These are phyloP conservation scores for Pilophorus perplexus DNA, from an alignment of 2,888 invertebrate genomes.

Conservation along the genomic window DNA sequence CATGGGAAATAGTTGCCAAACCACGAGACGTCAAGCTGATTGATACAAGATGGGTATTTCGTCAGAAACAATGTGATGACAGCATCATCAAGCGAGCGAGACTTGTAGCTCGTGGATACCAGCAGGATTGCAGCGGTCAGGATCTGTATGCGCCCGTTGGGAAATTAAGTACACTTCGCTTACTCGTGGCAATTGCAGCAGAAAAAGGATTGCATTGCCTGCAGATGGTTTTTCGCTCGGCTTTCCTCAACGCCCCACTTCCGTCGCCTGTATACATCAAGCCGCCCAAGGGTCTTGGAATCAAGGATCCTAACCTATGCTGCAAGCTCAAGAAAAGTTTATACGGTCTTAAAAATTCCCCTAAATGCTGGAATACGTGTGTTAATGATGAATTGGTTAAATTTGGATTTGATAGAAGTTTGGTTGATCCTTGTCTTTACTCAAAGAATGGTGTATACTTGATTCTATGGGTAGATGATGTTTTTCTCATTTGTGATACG, in stretches of 20 bases:
- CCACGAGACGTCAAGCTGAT: constrained; percentile 10
- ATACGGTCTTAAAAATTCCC: too few species aligned
- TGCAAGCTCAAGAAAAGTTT: not conserved
- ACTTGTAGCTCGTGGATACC: constrained; percentile 37
- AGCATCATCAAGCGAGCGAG: constrained; percentile 17
- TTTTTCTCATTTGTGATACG: not conserved
- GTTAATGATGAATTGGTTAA: too few species aligned
- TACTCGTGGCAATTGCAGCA: constrained; percentile 11
- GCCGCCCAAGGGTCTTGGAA: too few species aligned
- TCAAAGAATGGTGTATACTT: too few species aligned
- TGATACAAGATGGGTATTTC: constrained; percentile 38
- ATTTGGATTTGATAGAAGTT: not conserved
- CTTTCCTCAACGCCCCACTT: constrained; percentile 29
- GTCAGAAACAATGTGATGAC: constrained; percentile 7
- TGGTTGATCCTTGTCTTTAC: not conserved
- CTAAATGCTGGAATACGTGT: too few species aligned
- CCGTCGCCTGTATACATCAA: constrained; percentile 20
- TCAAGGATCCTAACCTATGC: not conserved
- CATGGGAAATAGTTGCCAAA: constrained; percentile 37
- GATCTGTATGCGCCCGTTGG: constrained; percentile 38
- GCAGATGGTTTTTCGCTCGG: constrained; percentile 24
- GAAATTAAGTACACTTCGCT: constrained; percentile 31
- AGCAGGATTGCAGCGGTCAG: constrained; percentile 2
- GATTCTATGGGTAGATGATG: too few species aligned
- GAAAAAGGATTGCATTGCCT: not conserved